Conservation (phyloP, 2,113 vertebrate species). For the Lampris megalopsis region DNA sequence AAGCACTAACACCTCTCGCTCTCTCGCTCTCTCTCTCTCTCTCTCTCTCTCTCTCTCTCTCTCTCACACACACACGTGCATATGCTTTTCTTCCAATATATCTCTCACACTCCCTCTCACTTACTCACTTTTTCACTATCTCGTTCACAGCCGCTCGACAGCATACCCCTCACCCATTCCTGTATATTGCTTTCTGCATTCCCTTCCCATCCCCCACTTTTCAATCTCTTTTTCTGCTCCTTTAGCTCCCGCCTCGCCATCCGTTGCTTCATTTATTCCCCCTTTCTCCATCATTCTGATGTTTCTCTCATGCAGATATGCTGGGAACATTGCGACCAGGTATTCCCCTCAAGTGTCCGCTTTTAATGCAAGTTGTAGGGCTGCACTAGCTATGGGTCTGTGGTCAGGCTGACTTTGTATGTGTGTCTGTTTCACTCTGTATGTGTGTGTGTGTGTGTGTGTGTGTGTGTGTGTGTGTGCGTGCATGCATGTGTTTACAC, state of each 20-base stretch:
- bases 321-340: background rate
- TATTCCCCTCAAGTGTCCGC: too few species aligned
- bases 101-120: slow-evolving; percentile 12
- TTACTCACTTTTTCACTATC: slow-evolving; percentile 58
- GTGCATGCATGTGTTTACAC: slow-evolving; percentile 6
- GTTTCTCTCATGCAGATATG: slow-evolving; percentile 4
- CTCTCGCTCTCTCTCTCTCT: slow-evolving; percentile 33
- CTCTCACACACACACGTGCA: background rate
- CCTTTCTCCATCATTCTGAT: background rate
- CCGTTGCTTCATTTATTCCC: slow-evolving; percentile 26
- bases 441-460: background rate
- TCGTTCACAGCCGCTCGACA: slow-evolving; percentile 28
- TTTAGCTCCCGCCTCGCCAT: slow-evolving; percentile 14
- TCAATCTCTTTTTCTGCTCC: slow-evolving; percentile 34
- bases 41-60: slow-evolving; percentile 15
- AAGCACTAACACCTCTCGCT: slow-evolving; percentile 65
- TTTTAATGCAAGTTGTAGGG: too few species aligned
- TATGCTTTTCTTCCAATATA: slow-evolving; percentile 12
- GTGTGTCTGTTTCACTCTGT: background rate
- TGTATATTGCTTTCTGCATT: slow-evolving; percentile 32
- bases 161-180: slow-evolving; percentile 51
- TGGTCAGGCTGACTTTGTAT: background rate
- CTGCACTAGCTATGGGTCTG: background rate
- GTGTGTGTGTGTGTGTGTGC: background rate
- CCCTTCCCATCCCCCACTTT: slow-evolving; percentile 39